Evolutionary conservation across 53 echinoderm and acorn worm species (phyloP).

Genomic region (Glandiceps talaboti): DNA sequence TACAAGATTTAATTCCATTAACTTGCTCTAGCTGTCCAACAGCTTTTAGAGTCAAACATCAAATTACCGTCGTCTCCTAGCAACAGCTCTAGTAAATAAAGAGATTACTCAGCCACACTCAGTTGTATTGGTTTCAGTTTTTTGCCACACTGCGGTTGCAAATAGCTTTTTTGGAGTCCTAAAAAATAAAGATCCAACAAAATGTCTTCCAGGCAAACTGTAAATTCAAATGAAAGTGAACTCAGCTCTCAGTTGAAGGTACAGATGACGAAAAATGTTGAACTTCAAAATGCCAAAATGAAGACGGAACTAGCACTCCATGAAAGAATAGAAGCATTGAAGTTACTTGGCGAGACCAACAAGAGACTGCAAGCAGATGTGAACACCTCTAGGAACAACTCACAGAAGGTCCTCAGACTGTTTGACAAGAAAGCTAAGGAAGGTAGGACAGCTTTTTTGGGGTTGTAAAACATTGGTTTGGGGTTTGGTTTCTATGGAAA

Average conservation of each 20-base stretch:
- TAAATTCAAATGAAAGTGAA: not conserved
- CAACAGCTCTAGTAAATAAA: too few relatives aligned
- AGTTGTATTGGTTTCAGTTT: too few relatives aligned
- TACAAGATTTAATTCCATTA: too few relatives aligned
- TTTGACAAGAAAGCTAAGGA: not conserved
- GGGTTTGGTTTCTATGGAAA: too few relatives aligned
- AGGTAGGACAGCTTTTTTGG: not conserved
- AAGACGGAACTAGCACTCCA: not conserved
- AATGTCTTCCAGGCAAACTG: not conserved
- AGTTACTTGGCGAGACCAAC: not conserved
- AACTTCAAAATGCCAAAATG: not conserved
- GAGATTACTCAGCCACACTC: too few relatives aligned
- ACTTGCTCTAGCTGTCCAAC: too few relatives aligned
- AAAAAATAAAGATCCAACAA: too few relatives aligned
- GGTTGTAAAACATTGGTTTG: too few relatives aligned
- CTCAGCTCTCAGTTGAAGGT: not conserved
- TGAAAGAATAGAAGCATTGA: not conserved
- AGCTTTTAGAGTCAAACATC: too few relatives aligned
- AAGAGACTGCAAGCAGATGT: not conserved
- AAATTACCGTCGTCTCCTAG: too few relatives aligned
- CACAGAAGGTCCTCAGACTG: not conserved
- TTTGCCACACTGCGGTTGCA: too few relatives aligned
- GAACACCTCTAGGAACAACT: not conserved
- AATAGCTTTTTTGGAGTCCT: too few relatives aligned
- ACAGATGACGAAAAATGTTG: not conserved